A percentile compares a stretch with the other conserved stretches of the same genome.
Conservation (phyloP, 2,888 invertebrate genomes). For the Cloeon dipterum region DNA sequence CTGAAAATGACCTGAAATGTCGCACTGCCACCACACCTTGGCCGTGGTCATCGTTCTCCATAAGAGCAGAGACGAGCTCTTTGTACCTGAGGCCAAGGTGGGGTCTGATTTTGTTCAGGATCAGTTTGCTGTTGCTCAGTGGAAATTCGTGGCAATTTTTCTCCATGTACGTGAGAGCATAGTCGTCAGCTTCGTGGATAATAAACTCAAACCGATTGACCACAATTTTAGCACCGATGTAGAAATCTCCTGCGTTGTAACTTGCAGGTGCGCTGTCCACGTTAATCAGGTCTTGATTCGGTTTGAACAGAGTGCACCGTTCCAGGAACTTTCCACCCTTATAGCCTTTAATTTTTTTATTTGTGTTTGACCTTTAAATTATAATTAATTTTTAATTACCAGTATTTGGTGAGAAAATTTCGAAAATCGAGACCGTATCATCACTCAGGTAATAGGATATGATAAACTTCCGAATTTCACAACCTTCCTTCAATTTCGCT, state of each 20-base stretch:
- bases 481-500: constrained; percentile 11
- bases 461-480: constrained; percentile 41
- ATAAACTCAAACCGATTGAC: constrained; percentile 59
- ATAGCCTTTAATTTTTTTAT: constrained; percentile 1
- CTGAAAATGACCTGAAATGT: constrained; percentile 16
- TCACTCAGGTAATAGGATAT: constrained; percentile 60
- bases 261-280: constrained; percentile 45
- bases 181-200: constrained; percentile 63
- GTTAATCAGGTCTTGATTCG: constrained; percentile 39
- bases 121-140: constrained; percentile 42
- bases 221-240: constrained; percentile 55
- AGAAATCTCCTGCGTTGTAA: constrained; percentile 61
- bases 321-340: constrained; percentile 25
- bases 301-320: constrained; percentile 37
- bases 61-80: constrained; percentile 47
- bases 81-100: constrained; percentile 45
- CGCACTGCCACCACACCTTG: constrained; percentile 17
- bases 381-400: constrained; percentile 20
- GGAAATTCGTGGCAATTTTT: constrained; percentile 49
- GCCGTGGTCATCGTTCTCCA: constrained; percentile 13
- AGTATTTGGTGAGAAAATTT: constrained; percentile 47
- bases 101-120: constrained; percentile 50
- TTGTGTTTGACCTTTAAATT: background rate
- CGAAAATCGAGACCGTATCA: constrained; percentile 64
- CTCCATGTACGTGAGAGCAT: constrained; percentile 73